These are phyloP conservation scores for Oryctolagus cuniculus DNA, from an alignment of 2,113 vertebrate genomes.

Conservation along the genomic window DNA sequence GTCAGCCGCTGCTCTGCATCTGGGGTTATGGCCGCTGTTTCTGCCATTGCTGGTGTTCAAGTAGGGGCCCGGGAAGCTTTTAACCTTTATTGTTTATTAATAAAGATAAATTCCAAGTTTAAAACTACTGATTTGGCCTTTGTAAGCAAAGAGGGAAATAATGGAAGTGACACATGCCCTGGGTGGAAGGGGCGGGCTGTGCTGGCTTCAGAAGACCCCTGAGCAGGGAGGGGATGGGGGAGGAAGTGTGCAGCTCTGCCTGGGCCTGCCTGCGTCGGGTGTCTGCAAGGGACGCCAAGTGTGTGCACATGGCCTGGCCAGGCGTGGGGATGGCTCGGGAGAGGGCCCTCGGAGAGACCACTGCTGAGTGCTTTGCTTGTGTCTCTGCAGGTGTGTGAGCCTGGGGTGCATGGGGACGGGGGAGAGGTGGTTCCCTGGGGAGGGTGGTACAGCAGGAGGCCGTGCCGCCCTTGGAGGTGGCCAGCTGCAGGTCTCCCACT, in stretches of 20 bases:
- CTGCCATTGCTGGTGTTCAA: not conserved
- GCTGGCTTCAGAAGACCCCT: not conserved
- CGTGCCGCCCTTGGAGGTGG: not conserved
- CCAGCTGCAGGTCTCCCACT: not conserved
- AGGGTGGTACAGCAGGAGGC: not conserved
- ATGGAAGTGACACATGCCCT: not conserved
- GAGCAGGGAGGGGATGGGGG: too few relatives aligned
- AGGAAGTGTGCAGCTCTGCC: not conserved
- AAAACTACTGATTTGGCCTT: constrained; percentile 6
- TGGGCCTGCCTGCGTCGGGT: too few relatives aligned
- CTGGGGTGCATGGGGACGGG: not conserved
- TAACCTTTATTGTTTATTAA: constrained; percentile 81
- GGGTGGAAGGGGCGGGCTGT: not conserved
- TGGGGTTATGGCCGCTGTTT: not conserved
- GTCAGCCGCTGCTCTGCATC: not conserved
- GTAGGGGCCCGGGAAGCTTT: constrained; percentile 58
- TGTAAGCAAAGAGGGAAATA: constrained; percentile 18
- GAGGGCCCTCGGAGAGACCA: not conserved
- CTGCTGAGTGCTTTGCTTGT: not conserved
- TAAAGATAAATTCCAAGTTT: constrained; percentile 78
- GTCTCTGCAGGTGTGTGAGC: not conserved
- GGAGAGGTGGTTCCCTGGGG: fast-evolving
- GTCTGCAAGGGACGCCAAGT: too few relatives aligned
- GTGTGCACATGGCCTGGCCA: not conserved
- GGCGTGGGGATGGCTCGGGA: not conserved